Conservation (phyloP, 1,140 invertebrate genomes). For the Sycophaga agraensis region DNA sequence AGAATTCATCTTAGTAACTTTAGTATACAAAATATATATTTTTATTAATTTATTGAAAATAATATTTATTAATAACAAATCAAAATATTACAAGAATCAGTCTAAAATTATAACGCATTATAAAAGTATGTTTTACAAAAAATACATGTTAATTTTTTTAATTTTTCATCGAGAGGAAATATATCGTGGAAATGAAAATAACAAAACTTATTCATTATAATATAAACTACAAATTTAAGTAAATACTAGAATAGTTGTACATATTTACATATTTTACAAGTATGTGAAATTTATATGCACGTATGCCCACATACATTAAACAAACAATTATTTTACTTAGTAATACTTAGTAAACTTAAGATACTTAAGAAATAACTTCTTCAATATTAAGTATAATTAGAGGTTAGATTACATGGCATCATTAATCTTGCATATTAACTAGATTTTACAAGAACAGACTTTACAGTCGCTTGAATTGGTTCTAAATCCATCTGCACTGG, state of each 20-base stretch:
- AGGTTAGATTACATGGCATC: no score
- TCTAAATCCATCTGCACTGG: constrained; percentile 31
- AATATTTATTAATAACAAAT: neutral
- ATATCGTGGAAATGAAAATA: neutral
- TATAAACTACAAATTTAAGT: neutral
- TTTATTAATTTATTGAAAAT: neutral
- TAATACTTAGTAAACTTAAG: constrained; percentile 22
- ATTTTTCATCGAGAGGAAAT: neutral
- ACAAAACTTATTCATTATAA: constrained; percentile 3
- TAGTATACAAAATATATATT: neutral
- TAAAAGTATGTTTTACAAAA: neutral
- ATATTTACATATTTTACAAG: constrained; percentile 30
- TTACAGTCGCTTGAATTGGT: constrained; percentile 7
- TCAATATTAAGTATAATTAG: neutral
- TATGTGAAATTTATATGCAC: neutral
- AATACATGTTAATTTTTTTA: neutral
- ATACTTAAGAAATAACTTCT: neutral
- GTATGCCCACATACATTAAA: neutral
- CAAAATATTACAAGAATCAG: neutral
- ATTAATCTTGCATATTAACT: constrained; percentile 2
- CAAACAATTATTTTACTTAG: neutral
- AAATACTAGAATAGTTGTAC: constrained; percentile 15
- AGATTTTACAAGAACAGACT: constrained; percentile 25
- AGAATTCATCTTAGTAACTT: neutral
- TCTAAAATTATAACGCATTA: constrained; percentile 5